Evolutionary conservation across 2,113 vertebrate species (phyloP).

Genomic region (western clawed frog (Xenopus tropicalis)): UCB_Xtro_10.0 CM004445.2:106240501-106241000

Average conservation of each 20-base stretch:
- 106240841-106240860: slow-evolving; percentile 15
- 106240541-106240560: too few species aligned
- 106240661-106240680: too few species aligned
- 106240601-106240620: too few species aligned
- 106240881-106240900: slow-evolving; percentile 18
- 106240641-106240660: too few species aligned
- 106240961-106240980: not conserved
- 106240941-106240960: slow-evolving; percentile 11
- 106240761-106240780: slow-evolving; percentile 12
- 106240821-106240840: slow-evolving; percentile 26
- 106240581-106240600: too few species aligned
- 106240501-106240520: too few species aligned
- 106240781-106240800: slow-evolving; percentile 3
- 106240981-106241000: not conserved
- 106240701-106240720: too few species aligned
- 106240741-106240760: slow-evolving; percentile 20
- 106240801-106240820: slow-evolving; percentile 41
- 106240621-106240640: too few species aligned
- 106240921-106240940: slow-evolving; percentile 23
- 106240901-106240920: slow-evolving; percentile 6
- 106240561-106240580: too few species aligned
- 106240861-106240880: not conserved
- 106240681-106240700: too few species aligned
- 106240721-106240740: slow-evolving; percentile 18
- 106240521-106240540: too few species aligned